Percentiles rank a stretch among this genome's conserved stretches.
These are phyloP conservation scores for Acleris cristana DNA, from an alignment of 2,888 invertebrate genomes.

Conservation along the genomic window DNA sequence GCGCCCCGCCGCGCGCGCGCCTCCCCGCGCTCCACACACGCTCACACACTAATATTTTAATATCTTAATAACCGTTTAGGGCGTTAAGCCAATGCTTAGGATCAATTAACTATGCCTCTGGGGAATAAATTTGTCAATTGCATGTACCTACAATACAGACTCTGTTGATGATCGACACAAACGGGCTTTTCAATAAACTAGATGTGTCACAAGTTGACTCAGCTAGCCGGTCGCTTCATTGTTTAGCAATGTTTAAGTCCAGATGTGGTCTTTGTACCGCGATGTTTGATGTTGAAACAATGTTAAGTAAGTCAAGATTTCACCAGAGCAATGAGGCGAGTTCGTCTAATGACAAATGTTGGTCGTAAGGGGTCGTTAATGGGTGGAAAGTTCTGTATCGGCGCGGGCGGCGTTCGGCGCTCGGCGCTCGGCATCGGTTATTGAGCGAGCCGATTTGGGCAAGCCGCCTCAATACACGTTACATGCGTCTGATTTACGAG, in stretches of 20 bases:
- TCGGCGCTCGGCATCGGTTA: conserved; percentile 64
- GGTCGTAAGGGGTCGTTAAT: conserved; percentile 75
- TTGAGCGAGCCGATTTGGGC: conserved; percentile 80
- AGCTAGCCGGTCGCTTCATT: conserved; percentile 17
- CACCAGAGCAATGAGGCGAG: conserved; percentile 55
- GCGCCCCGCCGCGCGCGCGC: conserved; percentile 71
- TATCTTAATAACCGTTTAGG: conserved; percentile 80
- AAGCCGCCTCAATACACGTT: conserved; percentile 74
- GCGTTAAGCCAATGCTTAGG: conserved; percentile 68
- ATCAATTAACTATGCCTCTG: conserved; percentile 57
- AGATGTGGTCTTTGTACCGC: conserved; percentile 29
- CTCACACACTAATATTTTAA: conserved; percentile 67
- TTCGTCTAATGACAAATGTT: conserved; percentile 68
- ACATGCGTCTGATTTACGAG: conserved; percentile 82
- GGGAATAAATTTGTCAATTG: background rate
- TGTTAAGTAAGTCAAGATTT: conserved; percentile 51
- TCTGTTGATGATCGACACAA: background rate
- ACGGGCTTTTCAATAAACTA: background rate
- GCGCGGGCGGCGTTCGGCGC: conserved; percentile 52
- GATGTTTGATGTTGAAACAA: conserved; percentile 38
- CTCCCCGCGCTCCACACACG: conserved; percentile 50
- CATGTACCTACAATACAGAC: background rate
- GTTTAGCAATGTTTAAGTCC: conserved; percentile 30
- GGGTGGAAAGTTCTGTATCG: conserved; percentile 67
- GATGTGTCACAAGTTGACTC: conserved; percentile 1